phyloP scores from a whole-genome alignment of 2,888 invertebrate species.

The Drosophila diplacantha region DNA sequence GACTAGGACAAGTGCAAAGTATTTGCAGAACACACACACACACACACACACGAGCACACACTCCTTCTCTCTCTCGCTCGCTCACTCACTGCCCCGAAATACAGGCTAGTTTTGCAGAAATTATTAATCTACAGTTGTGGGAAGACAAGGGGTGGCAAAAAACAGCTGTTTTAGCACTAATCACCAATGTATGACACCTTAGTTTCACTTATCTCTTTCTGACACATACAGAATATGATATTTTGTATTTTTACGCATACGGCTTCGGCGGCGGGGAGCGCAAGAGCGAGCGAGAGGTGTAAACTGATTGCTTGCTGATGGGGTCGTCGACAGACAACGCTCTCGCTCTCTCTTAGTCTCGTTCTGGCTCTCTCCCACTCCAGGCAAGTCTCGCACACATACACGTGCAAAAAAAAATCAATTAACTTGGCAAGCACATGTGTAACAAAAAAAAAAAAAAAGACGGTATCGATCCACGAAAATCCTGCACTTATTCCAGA shows the following conservation, averaged over 20 bases:
- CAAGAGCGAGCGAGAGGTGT: slow-evolving; percentile 19
- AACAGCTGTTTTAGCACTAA: slow-evolving; percentile 18
- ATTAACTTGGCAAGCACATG: slow-evolving; percentile 61
- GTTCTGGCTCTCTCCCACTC: slow-evolving; percentile 26
- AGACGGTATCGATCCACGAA: slow-evolving; percentile 23
- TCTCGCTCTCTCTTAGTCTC: slow-evolving; percentile 27
- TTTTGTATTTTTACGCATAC: slow-evolving; percentile 22
- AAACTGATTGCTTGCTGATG: slow-evolving; percentile 23
- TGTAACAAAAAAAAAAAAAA: slow-evolving; percentile 41
- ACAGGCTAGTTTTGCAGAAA: slow-evolving; percentile 8
- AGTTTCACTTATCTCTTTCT: slow-evolving; percentile 6
- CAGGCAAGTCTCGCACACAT: slow-evolving; percentile 33
- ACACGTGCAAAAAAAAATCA: slow-evolving; percentile 62
- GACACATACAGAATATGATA: not conserved
- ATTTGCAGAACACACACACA: slow-evolving; percentile 9
- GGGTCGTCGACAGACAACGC: slow-evolving; percentile 48
- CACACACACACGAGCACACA: not conserved
- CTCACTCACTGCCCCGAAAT: not conserved
- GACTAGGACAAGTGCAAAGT: slow-evolving; percentile 35
- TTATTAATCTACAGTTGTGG: not conserved
- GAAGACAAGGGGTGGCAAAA: not conserved
- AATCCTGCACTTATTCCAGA: slow-evolving; percentile 13
- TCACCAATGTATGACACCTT: not conserved
- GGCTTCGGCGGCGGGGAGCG: slow-evolving; percentile 8
- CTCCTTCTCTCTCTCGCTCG: not conserved